Base-by-base conservation (phyloP, 1,140 invertebrate species). In the Argopecten irradians region DNA sequence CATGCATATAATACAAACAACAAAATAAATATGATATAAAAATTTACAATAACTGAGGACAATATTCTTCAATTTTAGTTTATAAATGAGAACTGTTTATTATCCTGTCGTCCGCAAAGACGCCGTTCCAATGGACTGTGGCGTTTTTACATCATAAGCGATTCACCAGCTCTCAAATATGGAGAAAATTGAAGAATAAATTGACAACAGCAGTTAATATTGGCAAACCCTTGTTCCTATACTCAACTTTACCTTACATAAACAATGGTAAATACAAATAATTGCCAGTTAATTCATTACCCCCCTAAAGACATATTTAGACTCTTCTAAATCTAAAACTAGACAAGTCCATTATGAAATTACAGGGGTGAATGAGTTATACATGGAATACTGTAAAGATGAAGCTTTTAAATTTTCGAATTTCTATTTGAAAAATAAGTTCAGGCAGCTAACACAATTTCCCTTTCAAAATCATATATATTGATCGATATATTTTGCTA, bases 81-180 rank as follows among this genome's bases (percentile, higher is more conserved):
- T 11, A 28, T 0, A 5, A 11, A 11, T 71, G 55, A 71, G 55
- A 71, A 11, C 55, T 71, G 55, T 28, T 71, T 71, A 11, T 71
- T 71, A 71, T 71, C 55, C 7, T 3, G 7, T 1, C 28, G 28
- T 71, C 55, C 55, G 28, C n/a, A 28, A 71, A 71, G n/a, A 71
- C n/a, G n/a, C 55, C 55, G 1, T 71, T 71, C 55, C 22, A 71
- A 7, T 28, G 22, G 55, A 71, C 55, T 71, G 22, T 28, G 55
- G n/a, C n/a, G n/a, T 71, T 71, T 71, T 71, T 28, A 71, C 28
- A 28, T 71, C 55, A 71, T 71, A n/a, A n/a, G 55, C n/a, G 55
- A 71, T n/a, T 71, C 55, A 71, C 55, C 55, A 71, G 55, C n/a
- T 71, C 55, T 71, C 55, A 71, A 71, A n/a, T n/a, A 71, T 16